phyloP scores from a whole-genome alignment of 2,113 vertebrate genomes.

The Ramphastos sulfuratus region DNA sequence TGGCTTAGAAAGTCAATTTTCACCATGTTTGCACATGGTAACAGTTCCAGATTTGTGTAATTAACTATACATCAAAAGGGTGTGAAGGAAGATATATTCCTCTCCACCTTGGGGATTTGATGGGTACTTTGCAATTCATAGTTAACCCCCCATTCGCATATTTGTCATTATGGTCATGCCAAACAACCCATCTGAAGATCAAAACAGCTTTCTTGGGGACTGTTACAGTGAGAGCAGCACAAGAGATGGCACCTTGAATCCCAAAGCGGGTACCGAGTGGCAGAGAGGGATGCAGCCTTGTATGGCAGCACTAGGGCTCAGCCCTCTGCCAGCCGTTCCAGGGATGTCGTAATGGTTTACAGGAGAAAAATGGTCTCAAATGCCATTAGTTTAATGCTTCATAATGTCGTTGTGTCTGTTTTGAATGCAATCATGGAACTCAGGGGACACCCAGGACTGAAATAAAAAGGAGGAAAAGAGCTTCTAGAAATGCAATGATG shows the following conservation, averaged over 20 bases:
- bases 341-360: conserved; percentile 45
- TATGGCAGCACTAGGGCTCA: not conserved
- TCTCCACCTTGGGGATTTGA: conserved; percentile 35
- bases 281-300: not conserved
- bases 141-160: conserved; percentile 23
- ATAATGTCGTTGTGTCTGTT: conserved; percentile 61
- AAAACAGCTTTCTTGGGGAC: conserved; percentile 41
- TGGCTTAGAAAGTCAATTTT: conserved; percentile 66
- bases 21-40: conserved; percentile 62
- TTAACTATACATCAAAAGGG: conserved; percentile 65
- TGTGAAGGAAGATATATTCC: conserved; percentile 55
- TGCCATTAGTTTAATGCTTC: conserved; percentile 73
- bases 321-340: not conserved
- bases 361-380: conserved; percentile 60
- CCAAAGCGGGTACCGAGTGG: not conserved
- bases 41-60: conserved; percentile 66
- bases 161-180: conserved; percentile 37
- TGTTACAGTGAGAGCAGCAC: not conserved
- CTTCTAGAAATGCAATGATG: conserved; percentile 8
- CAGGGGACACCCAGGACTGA: conserved; percentile 46
- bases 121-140: conserved; percentile 54
- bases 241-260: conserved; percentile 6
- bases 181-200: conserved; percentile 53
- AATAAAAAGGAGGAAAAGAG: conserved; percentile 40
- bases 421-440: conserved; percentile 61